A percentile compares a stretch with the other conserved stretches of the same genome.
These are phyloP conservation scores for Prionailurus bengalensis DNA, from an alignment of 2,113 vertebrate species.

Conservation along the genomic window DNA sequence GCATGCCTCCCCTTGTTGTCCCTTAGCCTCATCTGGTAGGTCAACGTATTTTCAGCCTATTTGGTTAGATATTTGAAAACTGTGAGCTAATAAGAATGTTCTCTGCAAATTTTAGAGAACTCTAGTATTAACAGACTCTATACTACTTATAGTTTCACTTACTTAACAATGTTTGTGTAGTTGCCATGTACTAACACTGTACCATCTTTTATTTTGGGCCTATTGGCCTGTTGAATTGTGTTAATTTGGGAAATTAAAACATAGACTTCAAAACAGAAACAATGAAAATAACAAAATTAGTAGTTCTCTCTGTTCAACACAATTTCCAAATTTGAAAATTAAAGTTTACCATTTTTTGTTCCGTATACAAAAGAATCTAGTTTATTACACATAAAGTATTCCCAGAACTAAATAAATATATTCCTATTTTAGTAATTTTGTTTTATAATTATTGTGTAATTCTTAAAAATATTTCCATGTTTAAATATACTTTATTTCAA, in stretches of 20 bases:
- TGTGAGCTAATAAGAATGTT: not conserved
- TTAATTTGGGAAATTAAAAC: not conserved
- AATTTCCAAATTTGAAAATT: constrained; percentile 46
- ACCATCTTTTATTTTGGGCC: not conserved
- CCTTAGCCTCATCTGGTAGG: not conserved
- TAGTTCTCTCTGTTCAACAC: not conserved
- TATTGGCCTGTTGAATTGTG: not conserved
- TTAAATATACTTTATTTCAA: constrained; percentile 10
- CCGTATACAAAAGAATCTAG: not conserved
- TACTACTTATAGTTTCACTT: not conserved
- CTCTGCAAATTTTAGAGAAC: not conserved
- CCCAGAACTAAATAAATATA: not conserved
- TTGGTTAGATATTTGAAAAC: not conserved
- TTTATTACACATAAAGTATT: constrained; percentile 11
- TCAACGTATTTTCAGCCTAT: not conserved
- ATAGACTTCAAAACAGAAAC: constrained; percentile 4
- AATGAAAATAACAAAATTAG: constrained; percentile 46
- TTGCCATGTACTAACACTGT: not conserved
- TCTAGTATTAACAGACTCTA: not conserved
- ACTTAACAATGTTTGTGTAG: not conserved
- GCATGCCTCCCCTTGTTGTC: not conserved
- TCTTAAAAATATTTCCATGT: not conserved
- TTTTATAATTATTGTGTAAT: constrained; percentile 18
- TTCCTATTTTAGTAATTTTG: not conserved
- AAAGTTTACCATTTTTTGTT: not conserved